phyloP scores from a whole-genome alignment of 2,113 vertebrate genomes.

The Neolamprologus toae region DNA sequence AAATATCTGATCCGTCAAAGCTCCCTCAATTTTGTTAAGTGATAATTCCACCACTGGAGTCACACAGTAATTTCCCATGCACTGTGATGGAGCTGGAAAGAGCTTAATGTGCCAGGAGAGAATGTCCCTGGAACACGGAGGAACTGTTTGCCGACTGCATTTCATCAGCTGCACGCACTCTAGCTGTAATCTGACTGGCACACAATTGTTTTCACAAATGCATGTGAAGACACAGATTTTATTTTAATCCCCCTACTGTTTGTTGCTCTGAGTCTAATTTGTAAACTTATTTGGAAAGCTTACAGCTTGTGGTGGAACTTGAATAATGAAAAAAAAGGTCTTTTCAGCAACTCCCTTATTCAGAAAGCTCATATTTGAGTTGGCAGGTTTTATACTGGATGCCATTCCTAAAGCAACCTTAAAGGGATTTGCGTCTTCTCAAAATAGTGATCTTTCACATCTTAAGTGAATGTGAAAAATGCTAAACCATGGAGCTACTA shows the following conservation, averaged over 20 bases:
- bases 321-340: not conserved
- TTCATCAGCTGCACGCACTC: not conserved
- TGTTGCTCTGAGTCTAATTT: not conserved
- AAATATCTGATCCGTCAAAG: not conserved
- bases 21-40: not conserved
- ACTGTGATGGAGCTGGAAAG: not conserved
- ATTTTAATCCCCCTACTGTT: not conserved
- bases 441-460: not conserved
- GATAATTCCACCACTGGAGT: not conserved
- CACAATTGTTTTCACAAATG: not conserved
- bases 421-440: not conserved
- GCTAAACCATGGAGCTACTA: not conserved
- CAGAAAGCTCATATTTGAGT: not conserved
- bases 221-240: not conserved
- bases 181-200: not conserved
- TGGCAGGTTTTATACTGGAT: not conserved
- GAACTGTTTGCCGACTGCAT: not conserved
- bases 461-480: not conserved
- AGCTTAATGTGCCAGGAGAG: not conserved
- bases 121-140: not conserved
- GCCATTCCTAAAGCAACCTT: not conserved
- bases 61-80: not conserved
- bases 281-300: not conserved
- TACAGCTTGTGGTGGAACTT: not conserved
- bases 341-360: not conserved